Evolutionary conservation across 2,888 invertebrate species (phyloP), one percentile per base, ranked within the genome.

Genomic region (Phasia obesa): DNA sequence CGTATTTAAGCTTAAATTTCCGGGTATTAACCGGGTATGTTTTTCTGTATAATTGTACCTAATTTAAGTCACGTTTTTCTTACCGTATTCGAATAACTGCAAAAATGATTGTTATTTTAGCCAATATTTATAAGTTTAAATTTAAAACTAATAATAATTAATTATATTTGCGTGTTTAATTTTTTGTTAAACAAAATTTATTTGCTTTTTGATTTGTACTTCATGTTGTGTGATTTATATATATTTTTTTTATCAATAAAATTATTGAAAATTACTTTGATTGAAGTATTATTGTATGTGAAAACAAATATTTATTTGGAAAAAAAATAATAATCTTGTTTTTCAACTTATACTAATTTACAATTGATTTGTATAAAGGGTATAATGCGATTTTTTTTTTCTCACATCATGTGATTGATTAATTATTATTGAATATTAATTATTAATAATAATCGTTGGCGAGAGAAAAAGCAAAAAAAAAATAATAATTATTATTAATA

Each of bases 241-340:
- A 4, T 59, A n/a, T n/a, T 62, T n/a, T 55, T 74, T 79, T 55
- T 62, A 73, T 79, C 83, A 79, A 83, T 83, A 75, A 79, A 82
- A 79, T 71, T 71, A 79, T 83, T 79, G 83, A 79, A 83, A 83
- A 79, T 69, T 79, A 62, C 75, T 71, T 76, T 60, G 70, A 79
- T 79, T 79, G 55, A 35, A n/a, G n/a, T 15, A 51, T 44, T 62
- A 55, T 65, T 25, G 23, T 47, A 11, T 27, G 7, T 47, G 44
- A 67, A 67, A 79, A 69, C 44, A 65, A 79, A 73, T 73, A 73
- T 78, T 65, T 71, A 38, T 35, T 35, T 35, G 15, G 13, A 27
- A 31, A 51, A 57, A 19, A 59, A 23, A 62, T 55, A 70, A 15
- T 70, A 38, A 53, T 23, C 25, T 35, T n/a, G 38, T 78, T 64